A percentile compares a stretch with the other conserved stretches of the same genome.
Conservation (phyloP, 2,113 vertebrate species). For the Sander lucioperca region DNA sequence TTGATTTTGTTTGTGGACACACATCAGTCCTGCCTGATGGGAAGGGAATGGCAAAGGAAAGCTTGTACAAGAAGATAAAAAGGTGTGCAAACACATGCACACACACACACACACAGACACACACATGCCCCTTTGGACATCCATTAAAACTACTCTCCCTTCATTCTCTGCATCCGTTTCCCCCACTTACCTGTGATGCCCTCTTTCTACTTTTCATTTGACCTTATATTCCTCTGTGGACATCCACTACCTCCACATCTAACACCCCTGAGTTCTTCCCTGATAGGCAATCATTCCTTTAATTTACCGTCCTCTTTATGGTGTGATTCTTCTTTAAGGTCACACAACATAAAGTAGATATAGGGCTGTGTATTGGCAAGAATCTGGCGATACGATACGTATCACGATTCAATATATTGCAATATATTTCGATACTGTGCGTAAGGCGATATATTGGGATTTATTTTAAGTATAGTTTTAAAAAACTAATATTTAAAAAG, state of each 20-base stretch:
- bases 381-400: too few relatives aligned
- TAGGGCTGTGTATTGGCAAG: too few relatives aligned
- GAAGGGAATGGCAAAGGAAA: background rate
- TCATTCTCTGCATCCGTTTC: constrained; percentile 15
- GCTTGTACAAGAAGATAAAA: background rate
- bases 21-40: background rate
- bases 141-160: background rate
- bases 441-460: too few relatives aligned
- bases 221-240: constrained; percentile 12
- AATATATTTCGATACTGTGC: too few relatives aligned
- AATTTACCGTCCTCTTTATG: background rate
- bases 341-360: background rate
- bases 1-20: background rate
- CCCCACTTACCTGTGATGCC: constrained; percentile 3
- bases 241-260: constrained; percentile 12
- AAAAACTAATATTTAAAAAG: too few relatives aligned
- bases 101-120: background rate
- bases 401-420: too few relatives aligned
- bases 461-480: too few relatives aligned
- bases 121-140: background rate
- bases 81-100: background rate
- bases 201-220: constrained; percentile 35
- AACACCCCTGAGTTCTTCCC: background rate
- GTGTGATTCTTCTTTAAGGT: background rate
- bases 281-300: constrained; percentile 38